Percentiles rank a stretch among this genome's conserved stretches.
phyloP scores from a whole-genome alignment of 2,113 vertebrate species.

The Syngnathus floridae region DNA sequence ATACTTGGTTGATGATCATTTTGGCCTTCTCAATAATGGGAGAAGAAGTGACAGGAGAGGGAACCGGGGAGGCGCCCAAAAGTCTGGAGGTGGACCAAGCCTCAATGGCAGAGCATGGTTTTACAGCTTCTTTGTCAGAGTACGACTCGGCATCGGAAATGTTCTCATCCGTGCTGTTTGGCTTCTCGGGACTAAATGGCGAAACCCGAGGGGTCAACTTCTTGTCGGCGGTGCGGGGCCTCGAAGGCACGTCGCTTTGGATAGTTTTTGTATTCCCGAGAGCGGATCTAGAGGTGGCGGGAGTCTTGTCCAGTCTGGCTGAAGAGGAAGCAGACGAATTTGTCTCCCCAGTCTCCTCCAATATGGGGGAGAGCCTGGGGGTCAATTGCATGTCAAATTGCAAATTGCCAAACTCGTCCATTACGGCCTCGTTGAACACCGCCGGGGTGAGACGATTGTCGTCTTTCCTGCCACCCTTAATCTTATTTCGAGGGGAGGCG shows the following conservation, averaged over 20 bases:
- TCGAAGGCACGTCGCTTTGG: background rate
- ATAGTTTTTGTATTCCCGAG: background rate
- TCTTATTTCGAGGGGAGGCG: background rate
- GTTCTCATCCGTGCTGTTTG: background rate
- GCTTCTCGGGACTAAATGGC: background rate
- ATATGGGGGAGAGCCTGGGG: conserved; percentile 6
- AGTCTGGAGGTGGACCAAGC: background rate
- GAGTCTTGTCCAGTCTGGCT: background rate
- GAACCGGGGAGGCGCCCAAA: background rate
- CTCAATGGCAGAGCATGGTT: background rate
- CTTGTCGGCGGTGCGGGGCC: background rate
- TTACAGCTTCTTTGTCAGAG: background rate
- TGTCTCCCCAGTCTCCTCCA: background rate
- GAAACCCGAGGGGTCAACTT: background rate
- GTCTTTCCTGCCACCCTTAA: background rate
- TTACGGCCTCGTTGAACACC: background rate
- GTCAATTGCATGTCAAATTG: background rate
- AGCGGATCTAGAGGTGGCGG: background rate
- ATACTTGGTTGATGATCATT: background rate
- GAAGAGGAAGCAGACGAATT: background rate
- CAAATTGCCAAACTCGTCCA: conserved; percentile 3
- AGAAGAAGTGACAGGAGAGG: background rate
- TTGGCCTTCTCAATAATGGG: conserved; percentile 4
- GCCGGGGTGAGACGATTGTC: background rate
- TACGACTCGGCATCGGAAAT: background rate